phyloP scores from a whole-genome alignment of 2,888 invertebrate species.

The Caenorhabditis sp. region DNA sequence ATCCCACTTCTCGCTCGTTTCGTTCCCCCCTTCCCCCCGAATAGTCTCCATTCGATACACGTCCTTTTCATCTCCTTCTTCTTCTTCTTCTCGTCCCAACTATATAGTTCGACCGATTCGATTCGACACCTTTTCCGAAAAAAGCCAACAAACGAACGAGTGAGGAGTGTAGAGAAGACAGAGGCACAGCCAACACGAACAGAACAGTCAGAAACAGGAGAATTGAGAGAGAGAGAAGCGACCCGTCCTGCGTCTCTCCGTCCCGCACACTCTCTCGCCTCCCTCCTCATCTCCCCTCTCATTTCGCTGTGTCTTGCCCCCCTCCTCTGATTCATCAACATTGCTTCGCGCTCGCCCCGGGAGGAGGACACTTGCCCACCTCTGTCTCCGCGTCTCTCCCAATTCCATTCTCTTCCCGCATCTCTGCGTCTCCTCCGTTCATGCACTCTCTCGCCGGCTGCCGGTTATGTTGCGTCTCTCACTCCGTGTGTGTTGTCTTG shows the following conservation, averaged over 20 bases:
- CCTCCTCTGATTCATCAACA: constrained; percentile 22
- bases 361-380: constrained; percentile 10
- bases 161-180: background rate
- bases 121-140: constrained; percentile 14
- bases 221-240: background rate
- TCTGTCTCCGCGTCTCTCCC: constrained; percentile 1
- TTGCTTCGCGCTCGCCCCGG: constrained; percentile 6
- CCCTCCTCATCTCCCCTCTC: background rate
- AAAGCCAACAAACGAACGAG: constrained; percentile 8
- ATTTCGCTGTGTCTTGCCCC: background rate
- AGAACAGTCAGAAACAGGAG: constrained; percentile 9
- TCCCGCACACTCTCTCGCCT: constrained; percentile 9
- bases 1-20: too few relatives aligned
- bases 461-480: constrained; percentile 10
- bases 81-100: constrained; percentile 6
- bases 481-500: constrained; percentile 1
- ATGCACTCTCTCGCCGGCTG: background rate
- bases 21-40: too few relatives aligned
- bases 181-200: constrained; percentile 3
- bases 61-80: background rate
- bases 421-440: constrained; percentile 7
- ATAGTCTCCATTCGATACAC: background rate
- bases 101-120: constrained; percentile 10
- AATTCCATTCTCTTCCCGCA: background rate
- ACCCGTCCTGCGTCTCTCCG: constrained; percentile 15